Evolutionary conservation across 1,140 invertebrate genomes (phyloP).

Genomic region (Popillia japonica): DNA sequence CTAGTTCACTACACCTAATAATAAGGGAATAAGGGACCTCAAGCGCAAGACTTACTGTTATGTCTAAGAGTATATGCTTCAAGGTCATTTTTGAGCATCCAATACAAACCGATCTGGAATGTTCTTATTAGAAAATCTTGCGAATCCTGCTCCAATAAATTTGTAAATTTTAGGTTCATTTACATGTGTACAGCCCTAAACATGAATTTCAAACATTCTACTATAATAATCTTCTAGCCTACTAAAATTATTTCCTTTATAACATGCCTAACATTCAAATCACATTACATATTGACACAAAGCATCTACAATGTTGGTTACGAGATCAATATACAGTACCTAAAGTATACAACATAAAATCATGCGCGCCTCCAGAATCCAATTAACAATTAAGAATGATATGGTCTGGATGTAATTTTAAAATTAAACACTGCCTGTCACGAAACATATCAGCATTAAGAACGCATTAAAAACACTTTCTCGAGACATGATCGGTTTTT

Average conservation of each 20-base stretch:
- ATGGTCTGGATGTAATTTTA: neutral
- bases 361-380: neutral
- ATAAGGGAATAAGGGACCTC: too few relatives aligned
- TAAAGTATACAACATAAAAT: neutral
- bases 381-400: conserved; percentile 1
- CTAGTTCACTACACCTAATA: too few relatives aligned
- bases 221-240: too few relatives aligned
- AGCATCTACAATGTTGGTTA: neutral
- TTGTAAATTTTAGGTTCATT: too few relatives aligned
- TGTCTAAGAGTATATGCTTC: too few relatives aligned
- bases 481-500: neutral
- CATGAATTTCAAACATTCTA: too few relatives aligned
- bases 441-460: neutral
- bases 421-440: conserved; percentile 14
- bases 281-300: neutral
- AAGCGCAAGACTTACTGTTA: too few relatives aligned
- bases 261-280: neutral
- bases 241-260: neutral
- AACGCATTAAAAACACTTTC: neutral
- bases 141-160: too few relatives aligned
- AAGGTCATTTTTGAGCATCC: too few relatives aligned
- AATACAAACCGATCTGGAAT: too few relatives aligned
- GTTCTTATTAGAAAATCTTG: too few relatives aligned
- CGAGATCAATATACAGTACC: neutral
- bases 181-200: too few relatives aligned